Evolutionary conservation across 2,888 invertebrate genomes (phyloP), one percentile per base, ranked within the genome.

Genomic region (Harpagoxenus sublaevis): DNA sequence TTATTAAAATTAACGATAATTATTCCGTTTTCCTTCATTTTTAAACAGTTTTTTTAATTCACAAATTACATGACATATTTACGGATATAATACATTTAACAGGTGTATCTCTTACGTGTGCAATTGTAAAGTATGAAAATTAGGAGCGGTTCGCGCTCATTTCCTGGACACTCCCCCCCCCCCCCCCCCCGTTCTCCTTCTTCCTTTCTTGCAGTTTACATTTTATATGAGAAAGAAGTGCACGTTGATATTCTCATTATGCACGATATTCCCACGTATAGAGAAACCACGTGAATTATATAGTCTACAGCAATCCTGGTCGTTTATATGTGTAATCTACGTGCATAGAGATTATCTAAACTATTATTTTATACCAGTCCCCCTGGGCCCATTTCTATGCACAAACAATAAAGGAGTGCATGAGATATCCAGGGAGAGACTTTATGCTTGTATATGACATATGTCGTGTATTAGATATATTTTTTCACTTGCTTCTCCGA

Each of bases 311-410:
- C 78, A 51, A 53, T 28, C 8, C 45, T 12, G n/a, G 68, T 78
- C 68, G 55, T 78, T 78, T 78, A 68, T 68, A 45, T 42, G 15
- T 68, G 68, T 78, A 78, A 78, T 68, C n/a, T 68, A 45, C 68
- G 23, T 23, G 68, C 66, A 45, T 57, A 57, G 78, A 78, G 78
- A 78, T 78, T 78, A 78, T 78, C 68, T 68, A 57, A 78, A 78
- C 45, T 78, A 78, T 78, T 55, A 68, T 78, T 68, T 78, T 68
- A 45, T 45, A 57, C 55, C n/a, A 10, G 45, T 23, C n/a, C 68
- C 15, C 42, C n/a, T n/a, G 55, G 42, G 68, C n/a, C 6, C 42
- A 28, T 66, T 15, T 53, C 39, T 53, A 53, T 53, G 68, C 45
- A n/a, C 55, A 45, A 35, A 78, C 63, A 77, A 55, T 65, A 39